Evolutionary conservation across 2,113 vertebrate species (phyloP), one percentile per base, ranked within the genome.

Genomic region (Tyto alba): DNA sequence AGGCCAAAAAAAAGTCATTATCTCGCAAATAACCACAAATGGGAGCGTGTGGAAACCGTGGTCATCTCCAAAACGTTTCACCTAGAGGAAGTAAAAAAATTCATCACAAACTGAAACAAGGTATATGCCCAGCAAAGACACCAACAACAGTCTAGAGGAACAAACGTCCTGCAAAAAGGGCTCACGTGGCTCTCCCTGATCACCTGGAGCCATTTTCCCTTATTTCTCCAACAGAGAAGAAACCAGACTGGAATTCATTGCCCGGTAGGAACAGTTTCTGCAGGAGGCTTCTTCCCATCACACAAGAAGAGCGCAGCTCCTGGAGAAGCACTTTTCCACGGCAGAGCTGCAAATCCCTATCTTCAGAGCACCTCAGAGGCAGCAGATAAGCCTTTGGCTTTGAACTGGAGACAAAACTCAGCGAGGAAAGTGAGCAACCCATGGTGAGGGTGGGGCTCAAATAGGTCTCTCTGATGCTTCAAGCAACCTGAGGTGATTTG

Each of bases 221-320:
- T 60, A 48, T 47, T 57, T 68, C n/a, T 26, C 26, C 5, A 0
- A 19, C 1, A 4, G 20, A 75, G 20, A 10, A 71, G 45, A 64
- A 53, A 38, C 17, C 63, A 66, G 34, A 50, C 41, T 36, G 23
- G 63, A 76, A 40, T 50, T 59, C 45, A 23, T 21, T n/a, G 27
- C 45, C 41, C 9, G 3, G 30, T 5, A 52, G n/a, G 30, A 81
- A 36, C 0, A 4, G 34, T 23, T 84, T 27, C 48, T 34, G 48
- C 2, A 0, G 60, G 40, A 75, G 11, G 50, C 55, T 56, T 17
- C 66, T 48, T 67, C 66, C 27, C n/a, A 63, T 5, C 0, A 0
- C 30, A 60, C 45, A n/a, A 34, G 74, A 38, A 6, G 6, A 25
- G 18, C 0, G 4, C 53, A 43, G 30, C 59, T 74, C 59, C 36